Evolutionary conservation across 1,140 invertebrate genomes (phyloP).

Genomic region (Mercenaria mercenaria): DNA sequence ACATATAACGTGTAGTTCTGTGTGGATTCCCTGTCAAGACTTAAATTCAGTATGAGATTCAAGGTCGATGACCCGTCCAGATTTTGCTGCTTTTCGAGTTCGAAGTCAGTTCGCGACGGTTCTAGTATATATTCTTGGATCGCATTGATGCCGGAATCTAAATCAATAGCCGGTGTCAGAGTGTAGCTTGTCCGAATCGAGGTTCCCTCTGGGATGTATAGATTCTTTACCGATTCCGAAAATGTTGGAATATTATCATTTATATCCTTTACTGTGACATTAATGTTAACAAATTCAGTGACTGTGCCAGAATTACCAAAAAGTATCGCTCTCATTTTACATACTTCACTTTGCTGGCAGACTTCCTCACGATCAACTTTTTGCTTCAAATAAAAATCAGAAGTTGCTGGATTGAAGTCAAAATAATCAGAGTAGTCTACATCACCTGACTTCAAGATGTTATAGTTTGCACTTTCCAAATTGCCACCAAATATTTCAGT

Average conservation of each 20-base stretch:
- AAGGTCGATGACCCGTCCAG: slow-evolving; percentile 64
- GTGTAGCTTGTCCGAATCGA: slow-evolving; percentile 61
- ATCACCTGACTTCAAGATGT: neutral
- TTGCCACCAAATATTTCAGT: neutral
- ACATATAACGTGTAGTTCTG: slow-evolving; percentile 93
- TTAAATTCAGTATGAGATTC: slow-evolving; percentile 88
- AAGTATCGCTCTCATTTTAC: slow-evolving; percentile 9
- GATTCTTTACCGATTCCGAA: slow-evolving; percentile 62
- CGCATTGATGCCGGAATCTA: slow-evolving; percentile 75
- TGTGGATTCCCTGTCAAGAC: slow-evolving; percentile 93
- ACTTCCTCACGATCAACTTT: slow-evolving; percentile 45
- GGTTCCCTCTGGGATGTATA: slow-evolving; percentile 77
- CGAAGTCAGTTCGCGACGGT: slow-evolving; percentile 64
- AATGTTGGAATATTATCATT: slow-evolving; percentile 83
- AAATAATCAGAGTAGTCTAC: slow-evolving; percentile 7
- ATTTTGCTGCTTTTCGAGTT: slow-evolving; percentile 53
- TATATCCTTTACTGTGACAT: slow-evolving; percentile 76
- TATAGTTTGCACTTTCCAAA: neutral
- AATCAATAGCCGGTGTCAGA: slow-evolving; percentile 76
- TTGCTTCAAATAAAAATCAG: neutral
- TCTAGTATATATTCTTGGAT: slow-evolving; percentile 73
- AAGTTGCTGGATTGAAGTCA: neutral
- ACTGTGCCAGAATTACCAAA: neutral
- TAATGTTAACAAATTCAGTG: slow-evolving; percentile 39
- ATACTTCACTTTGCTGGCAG: neutral